Base-by-base conservation (phyloP, 2,113 vertebrate species). In the Daubentonia madagascariensis region DNA sequence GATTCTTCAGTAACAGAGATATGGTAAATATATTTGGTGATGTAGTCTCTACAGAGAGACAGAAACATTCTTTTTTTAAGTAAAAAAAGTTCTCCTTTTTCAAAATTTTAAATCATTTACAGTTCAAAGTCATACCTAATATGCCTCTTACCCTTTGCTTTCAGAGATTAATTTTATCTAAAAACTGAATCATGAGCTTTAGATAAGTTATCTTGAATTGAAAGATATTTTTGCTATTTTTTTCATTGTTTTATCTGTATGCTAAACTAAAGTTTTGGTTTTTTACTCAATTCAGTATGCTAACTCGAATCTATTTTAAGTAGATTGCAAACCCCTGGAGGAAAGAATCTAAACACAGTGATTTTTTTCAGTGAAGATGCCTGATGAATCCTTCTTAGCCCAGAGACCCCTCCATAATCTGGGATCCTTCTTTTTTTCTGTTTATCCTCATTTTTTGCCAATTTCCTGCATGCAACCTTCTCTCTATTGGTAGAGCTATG, bases 1-100 rank as follows among this genome's bases (percentile, higher is more conserved):
- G 93, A 12, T 94, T 9, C 23, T 92, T 98, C 86, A 91, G 4
- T 92, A 92, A 95, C 67, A 94, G 35, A 96, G 90, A 95, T 92
- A 67, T 67, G 63, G 63, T 67, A 93, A 92, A 91, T 98, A 78
- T 86, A 68, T 97, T 96, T 85, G 89, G 81, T 89, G 45, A 40
- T 54, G 2, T 54, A 43, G 3, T 59, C 95, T 17, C 1, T 96
- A 57, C 11, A 76, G 63, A 88, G 8, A 95, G 30, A 79, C 3
- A 88, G 80, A 95, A 95, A 59, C 67, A 18, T 9, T 78, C 30
- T 12, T 43, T 10, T 68, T 91, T 78, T 86, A 85, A 32, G 10
- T 76, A 3, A 57, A 73, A 91, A 91, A 4, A 45, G 68, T 23
- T 88, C 14, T 23, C 85, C 14, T 68, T 94, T 81, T 81, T 59